Base-by-base conservation (phyloP, 2,888 invertebrate species). In the Vanessa cardui region DNA sequence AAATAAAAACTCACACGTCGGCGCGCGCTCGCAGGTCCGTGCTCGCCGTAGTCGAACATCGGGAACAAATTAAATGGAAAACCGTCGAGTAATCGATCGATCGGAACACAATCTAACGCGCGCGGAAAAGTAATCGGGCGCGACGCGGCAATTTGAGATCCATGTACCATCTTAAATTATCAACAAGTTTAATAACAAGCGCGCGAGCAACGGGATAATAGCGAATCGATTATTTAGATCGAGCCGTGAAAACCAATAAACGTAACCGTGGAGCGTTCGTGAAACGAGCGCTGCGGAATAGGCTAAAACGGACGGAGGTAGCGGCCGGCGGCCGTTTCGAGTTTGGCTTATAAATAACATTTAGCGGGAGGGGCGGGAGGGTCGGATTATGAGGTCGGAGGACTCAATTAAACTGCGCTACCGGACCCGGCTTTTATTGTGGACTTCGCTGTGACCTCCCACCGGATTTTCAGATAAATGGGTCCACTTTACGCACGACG, bases 361-460 rank as follows among this genome's bases (percentile, higher is more conserved):
- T 63, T 56, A 88, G 88, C 86, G 88, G 88, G 87, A 78, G 85
- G 87, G 82, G 84, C 83, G 85, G 82, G 84, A 82, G 84, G 84
- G 77, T 74, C 83, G 88, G 89, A 89, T 91, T 91, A 91, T 91
- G 90, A 91, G 91, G 91, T 91, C 88, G 89, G 85, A 89, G 89
- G 89, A 92, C 89, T 92, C 91, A 91, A 92, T 92, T 92, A 92
- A 92, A 91, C 85, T 84, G 88, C 84, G 89, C 89, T 89, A 86
- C 90, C 85, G 89, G 88, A 86, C 86, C 89, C 88, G 80, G 87
- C 85, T 88, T 89, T 90, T 88, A 89, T 88, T 89, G 89, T 89
- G 89, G 86, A 90, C 89, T 89, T 88, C 84, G 84, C 85, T 80
- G 84, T 89, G 87, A 90, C 89, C 89, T 89, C 87, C 87, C 89